Evolutionary conservation across 1,140 invertebrate genomes (phyloP), one percentile per base, ranked within the genome.

Genomic region (Platyura marginata): DNA sequence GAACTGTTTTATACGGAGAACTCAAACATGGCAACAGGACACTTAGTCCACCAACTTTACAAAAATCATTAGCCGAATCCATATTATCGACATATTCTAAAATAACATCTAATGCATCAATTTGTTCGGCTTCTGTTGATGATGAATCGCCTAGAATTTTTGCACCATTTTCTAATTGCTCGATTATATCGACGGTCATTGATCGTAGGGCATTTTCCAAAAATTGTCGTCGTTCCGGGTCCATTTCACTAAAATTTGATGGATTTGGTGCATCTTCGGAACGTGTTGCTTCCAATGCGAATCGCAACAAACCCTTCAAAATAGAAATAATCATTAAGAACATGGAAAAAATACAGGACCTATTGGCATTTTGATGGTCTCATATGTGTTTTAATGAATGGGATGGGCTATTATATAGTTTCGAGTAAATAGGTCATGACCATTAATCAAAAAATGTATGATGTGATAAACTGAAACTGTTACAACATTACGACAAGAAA

Each of bases 51-150:
- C 74, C 72, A 43, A 77, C 70, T 59, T 77, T 77, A 42, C 71
- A 66, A 50, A 79, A 78, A 61, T 77, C 73, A 46, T 69, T 72
- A 3, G 74, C 72, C 39, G 69, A 56, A 50, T 77, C 73, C 18
- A 74, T 67, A 43, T 63, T 64, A 44, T 73, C 73, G 32, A 67
- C 67, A 51, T 59, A 64, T 43, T 72, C 66, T 1, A 55, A 49
- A 18, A 76, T 56, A 20, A 57, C 54, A 29, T 74, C 68, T 0
- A 77, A 44, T 2, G 70, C 65, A 40, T 52, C 48, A 29, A 68
- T 61, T 33, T 58, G 52, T 43, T 67, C 63, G 36, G 67, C 63
- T 13, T 63, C 59, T 9, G 46, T 35, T 39, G 67, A 54, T 1
- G 43, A 32, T 3, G 60, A 55, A 11, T 58, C 55, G 22, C 54